phyloP scores from a whole-genome alignment of 2,797 vertebrate genomes.

The Amazona finschi region DNA sequence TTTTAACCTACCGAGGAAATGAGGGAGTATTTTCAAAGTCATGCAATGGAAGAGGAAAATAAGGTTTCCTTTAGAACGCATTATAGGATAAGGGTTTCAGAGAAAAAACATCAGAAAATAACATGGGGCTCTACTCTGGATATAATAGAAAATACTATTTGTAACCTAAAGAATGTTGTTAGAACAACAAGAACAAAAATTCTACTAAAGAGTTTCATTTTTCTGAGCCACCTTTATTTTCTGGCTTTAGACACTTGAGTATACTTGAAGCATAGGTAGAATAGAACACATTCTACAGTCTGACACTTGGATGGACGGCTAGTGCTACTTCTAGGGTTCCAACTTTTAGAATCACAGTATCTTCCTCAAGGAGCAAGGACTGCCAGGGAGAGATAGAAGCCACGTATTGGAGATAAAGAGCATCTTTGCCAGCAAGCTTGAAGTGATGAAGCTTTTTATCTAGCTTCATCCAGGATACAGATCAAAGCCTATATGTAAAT shows the following conservation, averaged over 20 bases:
- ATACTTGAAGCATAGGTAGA: background rate
- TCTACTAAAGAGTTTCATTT: background rate
- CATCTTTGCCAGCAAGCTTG: background rate
- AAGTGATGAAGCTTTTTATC: background rate
- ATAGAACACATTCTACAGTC: background rate
- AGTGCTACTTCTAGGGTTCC: background rate
- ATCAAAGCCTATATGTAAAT: background rate
- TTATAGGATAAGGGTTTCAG: background rate
- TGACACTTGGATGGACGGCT: background rate
- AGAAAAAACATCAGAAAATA: background rate
- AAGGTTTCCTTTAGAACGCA: background rate
- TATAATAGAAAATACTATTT: background rate
- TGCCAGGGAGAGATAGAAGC: background rate
- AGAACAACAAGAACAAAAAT: background rate
- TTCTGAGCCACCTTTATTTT: background rate
- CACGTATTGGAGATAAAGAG: background rate
- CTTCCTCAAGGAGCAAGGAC: background rate
- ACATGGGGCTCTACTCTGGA: accelerated
- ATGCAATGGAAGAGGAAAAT: background rate
- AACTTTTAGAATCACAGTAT: background rate
- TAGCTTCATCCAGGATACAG: background rate
- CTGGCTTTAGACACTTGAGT: too few species aligned
- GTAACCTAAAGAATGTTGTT: background rate
- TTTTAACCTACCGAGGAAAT: background rate
- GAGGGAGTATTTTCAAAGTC: background rate